Conservation (phyloP, 2,113 vertebrate genomes). For the Otus sunia region DNA sequence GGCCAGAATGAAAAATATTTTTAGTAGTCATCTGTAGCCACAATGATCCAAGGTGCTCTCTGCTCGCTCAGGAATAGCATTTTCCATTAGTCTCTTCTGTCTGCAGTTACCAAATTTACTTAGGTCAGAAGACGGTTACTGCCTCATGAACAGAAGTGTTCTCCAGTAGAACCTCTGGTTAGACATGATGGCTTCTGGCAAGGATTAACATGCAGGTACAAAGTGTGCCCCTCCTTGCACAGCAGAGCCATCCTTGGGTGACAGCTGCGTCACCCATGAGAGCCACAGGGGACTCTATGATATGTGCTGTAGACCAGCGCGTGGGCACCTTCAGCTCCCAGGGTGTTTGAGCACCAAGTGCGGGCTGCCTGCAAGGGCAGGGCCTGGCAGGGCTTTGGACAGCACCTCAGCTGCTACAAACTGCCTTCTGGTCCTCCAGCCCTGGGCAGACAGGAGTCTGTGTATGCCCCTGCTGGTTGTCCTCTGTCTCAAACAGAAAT, state of each 20-base stretch:
- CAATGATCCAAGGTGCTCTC: neutral
- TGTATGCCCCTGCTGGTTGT: neutral
- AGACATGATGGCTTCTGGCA: neutral
- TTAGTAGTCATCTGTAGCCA: neutral
- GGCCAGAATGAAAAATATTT: neutral
- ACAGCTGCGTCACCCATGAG: neutral
- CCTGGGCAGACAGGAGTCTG: neutral
- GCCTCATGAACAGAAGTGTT: neutral
- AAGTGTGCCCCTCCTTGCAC: neutral
- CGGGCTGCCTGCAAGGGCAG: neutral
- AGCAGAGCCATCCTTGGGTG: neutral
- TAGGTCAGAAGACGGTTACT: neutral
- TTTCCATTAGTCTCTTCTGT: neutral
- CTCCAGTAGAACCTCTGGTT: neutral
- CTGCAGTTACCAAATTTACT: neutral
- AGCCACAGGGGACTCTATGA: neutral
- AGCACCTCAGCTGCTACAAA: neutral
- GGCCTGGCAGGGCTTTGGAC: neutral
- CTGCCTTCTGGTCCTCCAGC: neutral
- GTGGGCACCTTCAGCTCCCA: neutral
- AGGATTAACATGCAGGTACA: neutral
- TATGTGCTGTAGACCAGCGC: fast-evolving
- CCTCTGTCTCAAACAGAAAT: neutral
- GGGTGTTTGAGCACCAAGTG: neutral
- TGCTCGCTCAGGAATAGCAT: neutral